Base-by-base conservation (phyloP, 1,140 invertebrate genomes). In the Drosophila truncata region DNA sequence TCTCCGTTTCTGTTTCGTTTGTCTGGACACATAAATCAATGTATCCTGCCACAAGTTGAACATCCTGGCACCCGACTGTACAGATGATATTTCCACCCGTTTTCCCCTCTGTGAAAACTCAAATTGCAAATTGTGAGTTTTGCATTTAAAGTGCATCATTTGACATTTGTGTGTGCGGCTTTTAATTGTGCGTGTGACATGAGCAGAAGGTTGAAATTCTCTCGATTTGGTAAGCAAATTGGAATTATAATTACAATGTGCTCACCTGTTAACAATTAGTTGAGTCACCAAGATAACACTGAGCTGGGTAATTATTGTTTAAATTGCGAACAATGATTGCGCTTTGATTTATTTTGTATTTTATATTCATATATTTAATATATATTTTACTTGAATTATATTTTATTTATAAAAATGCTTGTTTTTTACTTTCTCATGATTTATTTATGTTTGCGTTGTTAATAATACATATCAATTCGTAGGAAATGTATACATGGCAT, bases 1-100 rank as follows among this genome's bases (percentile, higher is more conserved):
- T 33, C 23, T n/a, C 41, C 14, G 47, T 37, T 20, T 41, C 29
- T 31, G 42, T 35, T 35, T 54, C 23, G 46, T 27, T 49, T 54
- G 50, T 10, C 49, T 29, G 74, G 47, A 55, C 59, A 82, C 59
- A 82, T 82, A 65, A 82, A 82, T 82, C 80, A 67, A 78, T 78
- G 80, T 59, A 74, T 78, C 80, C 67, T 78, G 67, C 47, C 65
- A 50, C 61, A 61, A 69, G 61, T 59, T 71, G 59, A 46, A 41
- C 72, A 60, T 71, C 61, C 62, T 47, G 70, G 46, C 62, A 46
- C 35, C 31, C 27, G 39, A 7, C 23, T 46, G 37, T 18, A n/a
- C 20, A 37, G n/a, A 31, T 42, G 37, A 25, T 41, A 52, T 57
- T 69, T 42, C 27, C 23, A 3, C 41, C n/a, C 23, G 11, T 18